These are phyloP conservation scores for Acronicta psi DNA, from an alignment of 2,888 invertebrate species.

Conservation along the genomic window DNA sequence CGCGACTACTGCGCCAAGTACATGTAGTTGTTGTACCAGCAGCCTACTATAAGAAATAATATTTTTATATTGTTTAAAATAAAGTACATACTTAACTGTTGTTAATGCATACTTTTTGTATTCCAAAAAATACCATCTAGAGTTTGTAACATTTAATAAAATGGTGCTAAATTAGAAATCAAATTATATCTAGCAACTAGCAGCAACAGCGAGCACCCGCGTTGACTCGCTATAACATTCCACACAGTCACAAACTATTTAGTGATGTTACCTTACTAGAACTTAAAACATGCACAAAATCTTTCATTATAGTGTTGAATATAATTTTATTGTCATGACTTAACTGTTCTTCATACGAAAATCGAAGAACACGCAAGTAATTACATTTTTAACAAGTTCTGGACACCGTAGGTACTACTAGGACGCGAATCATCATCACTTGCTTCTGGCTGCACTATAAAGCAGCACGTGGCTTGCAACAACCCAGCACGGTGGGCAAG, in stretches of 20 bases:
- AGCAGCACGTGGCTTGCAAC: neutral
- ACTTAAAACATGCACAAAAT: neutral
- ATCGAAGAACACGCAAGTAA: neutral
- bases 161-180: slow-evolving; percentile 82
- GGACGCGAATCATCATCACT: neutral
- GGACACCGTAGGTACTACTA: neutral
- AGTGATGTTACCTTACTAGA: slow-evolving; percentile 8
- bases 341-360: neutral
- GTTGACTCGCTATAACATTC: slow-evolving; percentile 45
- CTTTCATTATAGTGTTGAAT: neutral
- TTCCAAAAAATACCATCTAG: slow-evolving; percentile 63
- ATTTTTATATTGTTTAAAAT: slow-evolving; percentile 88
- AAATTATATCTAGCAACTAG: slow-evolving; percentile 34
- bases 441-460: neutral
- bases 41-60: slow-evolving; percentile 82
- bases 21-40: slow-evolving; percentile 71
- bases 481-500: neutral
- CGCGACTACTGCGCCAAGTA: slow-evolving; percentile 41
- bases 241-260: slow-evolving; percentile 30
- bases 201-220: slow-evolving; percentile 15
- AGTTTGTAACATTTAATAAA: slow-evolving; percentile 73
- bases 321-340: neutral
- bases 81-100: slow-evolving; percentile 83
- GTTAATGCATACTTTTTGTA: slow-evolving; percentile 79
- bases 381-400: neutral